Evolutionary conservation across 2,797 vertebrate species (phyloP).

Genomic region (Mormyrus hasselquistii): DNA sequence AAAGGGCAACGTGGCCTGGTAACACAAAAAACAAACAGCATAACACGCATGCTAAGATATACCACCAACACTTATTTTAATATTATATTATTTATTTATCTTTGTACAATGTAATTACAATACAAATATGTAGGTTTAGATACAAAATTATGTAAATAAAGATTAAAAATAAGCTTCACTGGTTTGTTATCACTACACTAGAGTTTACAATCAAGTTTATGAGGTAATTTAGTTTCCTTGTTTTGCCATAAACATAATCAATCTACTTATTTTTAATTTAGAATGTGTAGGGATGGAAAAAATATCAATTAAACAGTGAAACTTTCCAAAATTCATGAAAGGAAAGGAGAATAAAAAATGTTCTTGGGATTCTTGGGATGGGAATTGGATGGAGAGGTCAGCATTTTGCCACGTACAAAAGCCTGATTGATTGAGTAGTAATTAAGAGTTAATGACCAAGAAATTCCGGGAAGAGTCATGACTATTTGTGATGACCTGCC

Average conservation of each 20-base stretch:
- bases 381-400: constrained; percentile 17
- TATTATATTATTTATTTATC: constrained; percentile 80
- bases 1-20: neutral
- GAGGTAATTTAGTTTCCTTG: constrained; percentile 73
- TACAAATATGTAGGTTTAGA: constrained; percentile 82
- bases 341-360: constrained; percentile 20
- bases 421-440: constrained; percentile 39
- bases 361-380: constrained; percentile 28
- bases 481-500: constrained; percentile 14
- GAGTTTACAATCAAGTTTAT: constrained; percentile 76
- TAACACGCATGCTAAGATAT: neutral
- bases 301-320: constrained; percentile 39
- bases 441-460: constrained; percentile 40
- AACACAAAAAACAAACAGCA: neutral
- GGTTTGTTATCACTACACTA: constrained; percentile 72
- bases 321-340: constrained; percentile 29
- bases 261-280: constrained; percentile 54
- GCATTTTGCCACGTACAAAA: constrained; percentile 41
- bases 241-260: constrained; percentile 51
- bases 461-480: constrained; percentile 31
- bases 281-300: constrained; percentile 26
- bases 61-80: constrained; percentile 42
- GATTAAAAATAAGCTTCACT: constrained; percentile 78
- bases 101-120: constrained; percentile 83
- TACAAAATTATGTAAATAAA: constrained; percentile 82